Evolutionary conservation across 2,797 vertebrate species (phyloP).

Genomic region (Coracias cyanogaster): DNA sequence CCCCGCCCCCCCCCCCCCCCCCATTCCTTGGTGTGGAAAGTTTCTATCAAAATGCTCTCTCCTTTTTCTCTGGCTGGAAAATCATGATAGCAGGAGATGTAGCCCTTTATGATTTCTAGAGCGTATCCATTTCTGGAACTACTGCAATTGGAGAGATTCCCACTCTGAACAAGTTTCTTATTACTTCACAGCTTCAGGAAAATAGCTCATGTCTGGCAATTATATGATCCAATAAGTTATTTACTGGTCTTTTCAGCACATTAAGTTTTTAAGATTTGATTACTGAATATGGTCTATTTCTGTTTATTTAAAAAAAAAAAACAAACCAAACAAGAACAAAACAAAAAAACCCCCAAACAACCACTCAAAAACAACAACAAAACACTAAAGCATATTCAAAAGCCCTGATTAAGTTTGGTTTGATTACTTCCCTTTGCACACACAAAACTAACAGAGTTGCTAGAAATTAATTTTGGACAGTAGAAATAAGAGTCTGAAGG

Average conservation of each 20-base stretch:
- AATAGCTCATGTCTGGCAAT: not conserved
- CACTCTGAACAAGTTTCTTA: not conserved
- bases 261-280: not conserved
- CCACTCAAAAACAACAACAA: not conserved
- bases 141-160: not conserved
- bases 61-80: not conserved
- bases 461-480: not conserved
- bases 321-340: not conserved
- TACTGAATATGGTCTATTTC: not conserved
- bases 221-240: not conserved
- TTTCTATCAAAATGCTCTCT: not conserved
- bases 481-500: not conserved
- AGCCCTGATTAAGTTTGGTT: not conserved
- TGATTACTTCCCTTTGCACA: not conserved
- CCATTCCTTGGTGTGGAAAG: not conserved
- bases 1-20: no score
- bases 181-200: not conserved
- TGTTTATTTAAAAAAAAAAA: no score
- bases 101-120: not conserved
- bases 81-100: not conserved
- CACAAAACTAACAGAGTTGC: not conserved
- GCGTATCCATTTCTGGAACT: accelerated
- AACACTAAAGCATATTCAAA: not conserved
- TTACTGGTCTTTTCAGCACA: not conserved
- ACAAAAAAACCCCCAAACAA: not conserved